phyloP scores from a whole-genome alignment of 2,888 invertebrate genomes.

The Gonocerus acuteangulatus region DNA sequence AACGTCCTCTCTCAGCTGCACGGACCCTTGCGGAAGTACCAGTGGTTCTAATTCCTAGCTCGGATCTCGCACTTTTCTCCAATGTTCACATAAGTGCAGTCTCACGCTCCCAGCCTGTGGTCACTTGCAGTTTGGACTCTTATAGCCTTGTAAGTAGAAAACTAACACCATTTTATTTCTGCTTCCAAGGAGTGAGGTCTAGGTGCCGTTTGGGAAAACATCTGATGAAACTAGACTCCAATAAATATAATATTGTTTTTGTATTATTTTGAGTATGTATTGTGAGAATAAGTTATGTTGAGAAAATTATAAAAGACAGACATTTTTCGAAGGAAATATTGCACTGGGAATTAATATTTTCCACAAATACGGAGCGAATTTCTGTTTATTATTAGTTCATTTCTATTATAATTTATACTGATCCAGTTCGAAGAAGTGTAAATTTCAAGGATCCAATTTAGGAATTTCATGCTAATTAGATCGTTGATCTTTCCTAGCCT shows the following conservation, averaged over 20 bases:
- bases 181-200: neutral
- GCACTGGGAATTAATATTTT: too few species aligned
- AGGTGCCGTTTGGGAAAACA: too few species aligned
- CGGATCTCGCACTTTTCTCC: slow-evolving; percentile 40
- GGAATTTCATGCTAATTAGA: neutral
- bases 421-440: neutral
- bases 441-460: slow-evolving; percentile 5
- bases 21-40: slow-evolving; percentile 34
- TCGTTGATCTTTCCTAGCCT: neutral
- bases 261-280: too few species aligned
- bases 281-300: too few species aligned
- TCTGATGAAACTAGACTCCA: too few species aligned
- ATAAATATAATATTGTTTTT: too few species aligned
- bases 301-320: too few species aligned
- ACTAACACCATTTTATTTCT: neutral
- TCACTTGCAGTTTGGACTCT: slow-evolving; percentile 42
- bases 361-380: too few species aligned
- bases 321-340: too few species aligned
- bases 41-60: slow-evolving; percentile 35
- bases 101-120: slow-evolving; percentile 43
- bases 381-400: too few species aligned
- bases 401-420: too few species aligned
- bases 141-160: slow-evolving; percentile 24
- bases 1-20: slow-evolving; percentile 35
- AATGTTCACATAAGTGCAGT: slow-evolving; percentile 43